Evolutionary conservation across 2,888 invertebrate species (phyloP), one percentile per base, ranked within the genome.

Genomic region (Rhingia rostrata): DNA sequence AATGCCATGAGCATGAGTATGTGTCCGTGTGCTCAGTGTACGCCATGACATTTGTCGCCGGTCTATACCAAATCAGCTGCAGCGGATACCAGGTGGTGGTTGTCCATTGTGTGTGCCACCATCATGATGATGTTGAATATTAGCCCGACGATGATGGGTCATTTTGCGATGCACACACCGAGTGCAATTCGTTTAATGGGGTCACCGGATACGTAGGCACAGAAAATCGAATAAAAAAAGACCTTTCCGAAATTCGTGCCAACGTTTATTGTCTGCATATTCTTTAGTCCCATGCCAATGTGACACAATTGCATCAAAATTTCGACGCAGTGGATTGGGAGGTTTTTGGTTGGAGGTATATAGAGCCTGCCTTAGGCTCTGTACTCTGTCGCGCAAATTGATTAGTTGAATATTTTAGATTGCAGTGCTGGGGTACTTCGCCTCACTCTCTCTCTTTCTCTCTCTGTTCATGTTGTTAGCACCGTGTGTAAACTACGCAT

Each of bases 321-420:
- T 84, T 84, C 84, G 84, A 84, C 84, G 84, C 84, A 84, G 69
- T 80, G 74, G 43, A 75, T 74, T 84, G 22, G 22, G 22, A 22
- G 22, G 22, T 22, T 74, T 74, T 69, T 58, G 63, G 35, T 22
- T 22, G 22, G 22, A n/a, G 22, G 22, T 22, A 22, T 22, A 22
- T 22, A 54, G 32, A 60, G 39, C 12, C 74, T 75, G 74, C 70
- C 54, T 41, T 4, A 35, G 53, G 35, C 67, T 60, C 45, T 49
- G 53, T 70, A 37, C 54, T 80, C 80, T 49, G 22, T 22, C 74
- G 64, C 69, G 75, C 80, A 84, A 84, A 84, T 84, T 80, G 84
- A 84, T 84, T 84, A 84, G 84, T 80, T 84, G 84, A 84, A 84
- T 84, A 84, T 84, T 80, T 84, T 80, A 84, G 80, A 84, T 70